Conservation (phyloP, 2,888 invertebrate species). For the Torymus texanus region DNA sequence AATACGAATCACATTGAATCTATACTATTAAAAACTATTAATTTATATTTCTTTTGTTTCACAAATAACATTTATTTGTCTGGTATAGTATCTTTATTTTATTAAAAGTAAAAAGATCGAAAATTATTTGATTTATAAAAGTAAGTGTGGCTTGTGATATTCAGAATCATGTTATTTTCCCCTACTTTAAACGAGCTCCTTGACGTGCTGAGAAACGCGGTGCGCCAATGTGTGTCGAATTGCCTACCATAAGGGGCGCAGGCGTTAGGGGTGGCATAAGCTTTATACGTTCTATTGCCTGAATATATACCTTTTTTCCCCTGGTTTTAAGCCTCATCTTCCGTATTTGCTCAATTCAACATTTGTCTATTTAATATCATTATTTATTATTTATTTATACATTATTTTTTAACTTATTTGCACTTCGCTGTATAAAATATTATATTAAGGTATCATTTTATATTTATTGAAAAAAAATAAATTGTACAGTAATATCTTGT, state of each 20-base stretch:
- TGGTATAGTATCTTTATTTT: too few species aligned
- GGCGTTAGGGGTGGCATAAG: conserved; percentile 14
- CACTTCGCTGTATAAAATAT: too few species aligned
- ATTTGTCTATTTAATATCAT: background rate
- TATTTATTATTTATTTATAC: too few species aligned
- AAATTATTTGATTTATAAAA: conserved; percentile 42
- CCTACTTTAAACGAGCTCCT: conserved; percentile 51
- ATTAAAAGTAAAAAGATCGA: background rate
- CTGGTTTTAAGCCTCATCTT: background rate
- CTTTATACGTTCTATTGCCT: conserved; percentile 41
- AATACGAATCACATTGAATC: too few species aligned
- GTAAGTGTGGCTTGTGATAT: conserved; percentile 12
- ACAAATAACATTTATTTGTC: too few species aligned
- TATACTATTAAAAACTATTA: too few species aligned
- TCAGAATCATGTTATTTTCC: conserved; percentile 47
- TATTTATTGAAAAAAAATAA: too few species aligned
- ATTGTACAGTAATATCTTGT: too few species aligned
- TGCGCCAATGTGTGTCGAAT: conserved; percentile 59
- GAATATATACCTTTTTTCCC: conserved; percentile 26
- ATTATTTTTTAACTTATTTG: too few species aligned
- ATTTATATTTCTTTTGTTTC: too few species aligned
- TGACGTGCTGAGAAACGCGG: conserved; percentile 49
- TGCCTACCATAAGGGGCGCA: conserved; percentile 55
- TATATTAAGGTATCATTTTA: too few species aligned
- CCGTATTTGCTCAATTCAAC: background rate